Percentiles rank a stretch among this genome's conserved stretches.
Evolutionary conservation across 2,888 invertebrate genomes (phyloP).

Genomic region (Caenorhabditis imperialis): DNA sequence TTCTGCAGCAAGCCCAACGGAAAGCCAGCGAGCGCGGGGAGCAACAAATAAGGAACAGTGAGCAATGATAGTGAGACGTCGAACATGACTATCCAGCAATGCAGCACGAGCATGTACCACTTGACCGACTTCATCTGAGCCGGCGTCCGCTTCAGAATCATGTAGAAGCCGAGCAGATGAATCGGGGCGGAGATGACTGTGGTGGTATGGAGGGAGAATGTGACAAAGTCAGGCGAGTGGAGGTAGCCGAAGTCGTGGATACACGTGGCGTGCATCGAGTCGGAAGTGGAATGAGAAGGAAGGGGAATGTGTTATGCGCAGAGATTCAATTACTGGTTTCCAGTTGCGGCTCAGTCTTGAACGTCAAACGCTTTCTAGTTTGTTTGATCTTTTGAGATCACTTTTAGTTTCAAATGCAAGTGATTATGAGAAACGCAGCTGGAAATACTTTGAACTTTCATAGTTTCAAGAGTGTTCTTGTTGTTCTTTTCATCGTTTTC

Average conservation of each 20-base stretch:
- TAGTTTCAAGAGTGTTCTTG: no score
- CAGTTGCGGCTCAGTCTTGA: no score
- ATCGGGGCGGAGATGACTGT: slow-evolving; percentile 17
- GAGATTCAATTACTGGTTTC: no score
- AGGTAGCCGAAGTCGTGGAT: neutral
- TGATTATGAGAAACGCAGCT: no score
- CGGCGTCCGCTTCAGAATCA: slow-evolving; percentile 9
- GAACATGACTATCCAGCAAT: slow-evolving; percentile 9
- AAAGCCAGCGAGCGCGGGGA: slow-evolving; percentile 2
- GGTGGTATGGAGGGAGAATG: neutral
- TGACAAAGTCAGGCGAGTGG: neutral
- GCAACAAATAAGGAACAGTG: slow-evolving; percentile 14
- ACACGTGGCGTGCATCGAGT: no score
- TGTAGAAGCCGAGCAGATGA: slow-evolving; percentile 6
- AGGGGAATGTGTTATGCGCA: no score
- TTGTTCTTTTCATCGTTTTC: no score
- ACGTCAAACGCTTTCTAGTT: no score
- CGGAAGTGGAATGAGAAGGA: no score
- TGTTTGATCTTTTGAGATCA: no score
- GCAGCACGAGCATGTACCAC: slow-evolving; percentile 14
- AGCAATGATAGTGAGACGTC: slow-evolving; percentile 15
- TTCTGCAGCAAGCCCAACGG: neutral
- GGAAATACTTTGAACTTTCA: no score
- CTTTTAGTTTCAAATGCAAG: no score
- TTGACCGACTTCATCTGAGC: slow-evolving; percentile 12